Evolutionary conservation across 1,140 invertebrate species (phyloP), one percentile per base, ranked within the genome.

Genomic region (Saccostrea cuccullata): DNA sequence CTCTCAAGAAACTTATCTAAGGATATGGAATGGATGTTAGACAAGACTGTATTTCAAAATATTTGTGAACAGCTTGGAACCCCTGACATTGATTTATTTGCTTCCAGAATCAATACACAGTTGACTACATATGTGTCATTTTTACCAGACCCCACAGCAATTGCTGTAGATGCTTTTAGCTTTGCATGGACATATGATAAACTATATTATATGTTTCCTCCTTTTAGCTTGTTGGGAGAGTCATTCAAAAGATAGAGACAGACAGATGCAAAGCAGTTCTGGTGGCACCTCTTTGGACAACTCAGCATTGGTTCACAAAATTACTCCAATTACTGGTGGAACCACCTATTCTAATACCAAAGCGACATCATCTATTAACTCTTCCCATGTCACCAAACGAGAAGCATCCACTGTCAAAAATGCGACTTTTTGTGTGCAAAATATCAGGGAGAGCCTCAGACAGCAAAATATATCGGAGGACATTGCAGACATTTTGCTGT

Each of bases 251-350:
- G 47, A 70, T 90, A 5, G 30, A 84, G n/a, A 40, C 47, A n/a
- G n/a, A n/a, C n/a, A n/a, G n/a, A n/a, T 86, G 86, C 17, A 58
- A 83, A 20, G 70, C 47, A 17, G 40, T 90, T 2, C 4, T 91
- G 12, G 58, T 91, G n/a, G 73, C 84, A n/a, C 88, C 88, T 8
- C 2, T 89, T 15, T 91, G 86, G 89, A 84, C 88, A 64, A 90
- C 86, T 17, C 88, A 89, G 73, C 13, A 30, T 85, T 56, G 82
- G n/a, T 88, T 60, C 8, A 36, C 56, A 6, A 9, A 47, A n/a
- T 12, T 88, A 17, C 11, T 88, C 12, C 17, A 55, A 20, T 11
- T 88, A 15, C 30, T 88, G 15, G 58, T 70, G 13, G 64, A 67
- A 0, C 20, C 47, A 4, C 82, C 87, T 23, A 5, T 88, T 6